A percentile compares a stretch with the other conserved stretches of the same genome.
Evolutionary conservation across 2,113 vertebrate genomes (phyloP).

Genomic region (Cariama cristata): DNA sequence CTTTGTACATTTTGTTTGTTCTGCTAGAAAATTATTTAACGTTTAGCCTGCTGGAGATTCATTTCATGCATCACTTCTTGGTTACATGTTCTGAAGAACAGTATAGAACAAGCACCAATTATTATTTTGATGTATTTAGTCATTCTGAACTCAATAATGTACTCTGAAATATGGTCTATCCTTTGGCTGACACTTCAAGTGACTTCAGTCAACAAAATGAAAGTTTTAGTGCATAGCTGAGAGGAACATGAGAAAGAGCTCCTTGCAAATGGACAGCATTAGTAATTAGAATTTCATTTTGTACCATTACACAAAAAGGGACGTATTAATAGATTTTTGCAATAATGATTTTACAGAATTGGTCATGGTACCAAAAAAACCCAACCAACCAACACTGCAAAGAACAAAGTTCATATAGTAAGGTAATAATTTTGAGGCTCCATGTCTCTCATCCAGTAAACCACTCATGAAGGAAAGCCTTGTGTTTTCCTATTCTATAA

Average conservation of each 20-base stretch:
- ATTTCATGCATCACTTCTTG: not conserved
- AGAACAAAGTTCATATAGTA: not conserved
- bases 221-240: not conserved
- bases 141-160: not conserved
- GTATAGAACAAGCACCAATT: not conserved
- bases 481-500: not conserved
- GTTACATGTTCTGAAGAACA: not conserved
- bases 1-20: not conserved
- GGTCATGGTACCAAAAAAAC: not conserved
- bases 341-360: not conserved
- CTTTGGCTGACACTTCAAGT: not conserved
- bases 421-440: not conserved
- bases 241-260: not conserved
- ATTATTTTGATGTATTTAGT: not conserved
- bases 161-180: not conserved
- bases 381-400: not conserved
- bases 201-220: slow-evolving; percentile 12
- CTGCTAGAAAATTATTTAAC: not conserved
- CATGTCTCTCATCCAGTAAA: not conserved
- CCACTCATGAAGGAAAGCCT: not conserved
- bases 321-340: not conserved
- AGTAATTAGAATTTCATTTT: not conserved
- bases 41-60: not conserved
- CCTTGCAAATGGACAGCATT: not conserved
- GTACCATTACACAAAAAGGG: not conserved